These are phyloP conservation scores for Pantherophis alleghaniensis DNA, from an alignment of 2,797 vertebrate genomes.

Conservation along the genomic window DNA sequence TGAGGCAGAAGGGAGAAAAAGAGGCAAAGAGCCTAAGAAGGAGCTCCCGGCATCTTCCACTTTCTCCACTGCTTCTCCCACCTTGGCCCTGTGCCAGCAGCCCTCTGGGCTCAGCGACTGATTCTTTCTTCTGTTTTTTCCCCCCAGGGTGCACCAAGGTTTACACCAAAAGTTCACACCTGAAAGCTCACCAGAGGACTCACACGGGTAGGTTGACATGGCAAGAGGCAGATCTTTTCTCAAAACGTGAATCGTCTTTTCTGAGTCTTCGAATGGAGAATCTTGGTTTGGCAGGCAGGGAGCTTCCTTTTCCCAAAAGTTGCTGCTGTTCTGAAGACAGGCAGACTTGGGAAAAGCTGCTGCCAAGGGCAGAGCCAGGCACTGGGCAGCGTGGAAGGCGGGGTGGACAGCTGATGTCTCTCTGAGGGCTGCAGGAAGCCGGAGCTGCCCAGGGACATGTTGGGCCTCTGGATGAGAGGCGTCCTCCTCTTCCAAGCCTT, in stretches of 20 bases:
- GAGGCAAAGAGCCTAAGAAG: not conserved
- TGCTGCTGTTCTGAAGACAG: not conserved
- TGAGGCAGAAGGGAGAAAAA: not conserved
- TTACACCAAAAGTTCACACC: slow-evolving; percentile 94
- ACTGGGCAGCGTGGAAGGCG: not conserved
- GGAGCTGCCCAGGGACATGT: not conserved
- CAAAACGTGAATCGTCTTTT: too few relatives aligned
- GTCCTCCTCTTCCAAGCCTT: not conserved
- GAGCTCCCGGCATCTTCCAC: not conserved
- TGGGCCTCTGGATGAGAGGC: not conserved
- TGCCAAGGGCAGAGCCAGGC: not conserved
- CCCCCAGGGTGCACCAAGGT: slow-evolving; percentile 86
- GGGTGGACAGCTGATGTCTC: not conserved
- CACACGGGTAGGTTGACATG: slow-evolving; percentile 82
- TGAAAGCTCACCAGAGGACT: slow-evolving; percentile 92
- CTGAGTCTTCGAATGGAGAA: too few relatives aligned
- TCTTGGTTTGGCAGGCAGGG: not conserved
- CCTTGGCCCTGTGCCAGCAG: not conserved
- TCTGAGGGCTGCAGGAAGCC: not conserved
- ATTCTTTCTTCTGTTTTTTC: slow-evolving; percentile 5
- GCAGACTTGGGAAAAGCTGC: not conserved
- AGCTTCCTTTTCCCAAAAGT: too few relatives aligned
- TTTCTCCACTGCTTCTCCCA: not conserved
- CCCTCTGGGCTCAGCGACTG: not conserved
- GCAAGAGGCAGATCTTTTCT: too few relatives aligned